phyloP scores from a whole-genome alignment of 92 coral and sea anemone species.

The Epizoanthus illoricatus region DNA sequence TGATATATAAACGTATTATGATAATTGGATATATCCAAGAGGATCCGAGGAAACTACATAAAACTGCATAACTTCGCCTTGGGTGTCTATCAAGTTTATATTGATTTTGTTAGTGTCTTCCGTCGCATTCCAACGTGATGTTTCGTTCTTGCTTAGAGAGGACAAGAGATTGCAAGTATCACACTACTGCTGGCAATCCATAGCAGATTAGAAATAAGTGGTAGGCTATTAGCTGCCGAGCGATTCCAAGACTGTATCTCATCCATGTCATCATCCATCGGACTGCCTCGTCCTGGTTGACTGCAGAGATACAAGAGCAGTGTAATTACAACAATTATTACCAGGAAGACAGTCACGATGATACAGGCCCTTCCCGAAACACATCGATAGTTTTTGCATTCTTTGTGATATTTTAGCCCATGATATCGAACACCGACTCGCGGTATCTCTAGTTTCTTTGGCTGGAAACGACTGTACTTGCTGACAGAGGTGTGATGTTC shows the following conservation, averaged over 20 bases:
- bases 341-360: background rate
- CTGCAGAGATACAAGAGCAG: background rate
- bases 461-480: no score
- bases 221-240: background rate
- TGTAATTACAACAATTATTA: background rate
- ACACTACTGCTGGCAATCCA: background rate
- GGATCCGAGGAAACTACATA: no score
- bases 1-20: no score
- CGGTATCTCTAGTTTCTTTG: background rate
- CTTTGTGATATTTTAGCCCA: background rate
- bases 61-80: no score
- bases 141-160: background rate
- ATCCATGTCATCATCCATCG: background rate
- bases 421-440: background rate
- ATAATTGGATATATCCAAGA: no score
- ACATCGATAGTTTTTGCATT: background rate
- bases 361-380: background rate
- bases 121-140: no score
- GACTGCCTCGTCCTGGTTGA: slow-evolving; percentile 15
- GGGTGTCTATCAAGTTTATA: no score
- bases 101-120: no score
- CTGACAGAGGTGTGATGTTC: no score
- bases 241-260: background rate
- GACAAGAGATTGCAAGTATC: background rate
- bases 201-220: background rate